Conservation (phyloP, 2,888 invertebrate species). For the Eristalis pertinax region DNA sequence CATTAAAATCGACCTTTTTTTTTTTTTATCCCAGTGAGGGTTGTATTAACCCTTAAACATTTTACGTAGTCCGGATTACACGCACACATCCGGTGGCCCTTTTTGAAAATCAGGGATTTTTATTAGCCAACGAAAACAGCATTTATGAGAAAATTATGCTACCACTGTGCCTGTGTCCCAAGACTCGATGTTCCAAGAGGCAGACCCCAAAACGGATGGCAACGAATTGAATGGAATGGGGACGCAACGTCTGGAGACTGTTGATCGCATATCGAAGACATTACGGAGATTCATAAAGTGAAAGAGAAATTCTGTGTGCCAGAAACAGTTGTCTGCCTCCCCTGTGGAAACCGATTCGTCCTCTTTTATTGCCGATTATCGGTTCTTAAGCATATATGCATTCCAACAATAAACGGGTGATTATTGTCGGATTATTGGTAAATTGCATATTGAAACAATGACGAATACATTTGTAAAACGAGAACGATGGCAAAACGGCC, state of each 20-base stretch:
- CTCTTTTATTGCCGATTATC: constrained; percentile 70
- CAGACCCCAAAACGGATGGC: constrained; percentile 17
- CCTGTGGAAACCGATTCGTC: constrained; percentile 49
- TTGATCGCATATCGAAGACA: constrained; percentile 64
- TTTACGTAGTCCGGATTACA: constrained; percentile 57
- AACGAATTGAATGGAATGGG: constrained; percentile 62
- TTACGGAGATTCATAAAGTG: constrained; percentile 65
- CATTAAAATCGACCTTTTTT: constrained; percentile 63
- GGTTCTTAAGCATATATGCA: constrained; percentile 69
- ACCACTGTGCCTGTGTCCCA: constrained; percentile 46
- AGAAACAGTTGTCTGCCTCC: constrained; percentile 1
- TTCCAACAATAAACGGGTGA: constrained; percentile 69
- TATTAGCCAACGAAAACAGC: constrained; percentile 71
- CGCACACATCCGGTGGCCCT: constrained; percentile 46
- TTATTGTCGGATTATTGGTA: constrained; percentile 71
- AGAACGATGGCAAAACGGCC: constrained; percentile 38
- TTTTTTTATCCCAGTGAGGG: constrained; percentile 22
- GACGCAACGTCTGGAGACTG: constrained; percentile 65
- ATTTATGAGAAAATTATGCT: constrained; percentile 71
- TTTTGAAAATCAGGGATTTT: constrained; percentile 67
- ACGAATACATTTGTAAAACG: constrained; percentile 55
- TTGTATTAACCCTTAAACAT: constrained; percentile 67
- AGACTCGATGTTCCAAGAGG: constrained; percentile 18
- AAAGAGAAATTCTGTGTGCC: constrained; percentile 35
- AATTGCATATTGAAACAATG: constrained; percentile 72